Conservation (phyloP, 2,113 vertebrate genomes). For the Chaetops frenatus region DNA sequence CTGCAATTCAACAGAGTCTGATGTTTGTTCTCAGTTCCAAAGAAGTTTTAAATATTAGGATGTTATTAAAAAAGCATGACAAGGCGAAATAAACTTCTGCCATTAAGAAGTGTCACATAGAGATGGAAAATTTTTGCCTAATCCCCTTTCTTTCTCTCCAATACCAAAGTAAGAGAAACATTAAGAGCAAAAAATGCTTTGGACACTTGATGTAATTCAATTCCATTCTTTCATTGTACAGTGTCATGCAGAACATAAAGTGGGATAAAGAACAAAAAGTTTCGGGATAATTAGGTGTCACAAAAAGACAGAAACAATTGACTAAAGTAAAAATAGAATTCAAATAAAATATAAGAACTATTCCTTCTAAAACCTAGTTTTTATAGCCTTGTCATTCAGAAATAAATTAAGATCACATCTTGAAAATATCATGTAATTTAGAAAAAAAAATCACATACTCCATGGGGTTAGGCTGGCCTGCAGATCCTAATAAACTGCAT, state of each 20-base stretch:
- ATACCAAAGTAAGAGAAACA: background rate
- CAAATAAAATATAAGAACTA: background rate
- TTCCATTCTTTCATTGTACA: background rate
- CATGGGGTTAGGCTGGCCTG: background rate
- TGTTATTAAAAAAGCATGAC: background rate
- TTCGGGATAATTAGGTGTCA: background rate
- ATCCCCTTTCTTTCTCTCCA: background rate
- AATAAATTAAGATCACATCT: background rate
- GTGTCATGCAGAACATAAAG: background rate
- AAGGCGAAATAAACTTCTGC: background rate
- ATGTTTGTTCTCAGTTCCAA: background rate
- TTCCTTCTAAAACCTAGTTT: background rate
- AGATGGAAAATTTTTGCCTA: background rate
- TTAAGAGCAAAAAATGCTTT: background rate
- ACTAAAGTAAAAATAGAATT: background rate
- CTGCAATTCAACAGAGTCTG: background rate
- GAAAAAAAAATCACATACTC: background rate
- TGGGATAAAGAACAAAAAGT: background rate
- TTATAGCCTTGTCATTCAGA: background rate
- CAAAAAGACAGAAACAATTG: background rate
- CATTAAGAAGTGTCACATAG: background rate
- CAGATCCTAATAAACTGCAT: background rate
- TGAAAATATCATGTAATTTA: background rate
- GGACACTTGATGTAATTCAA: background rate
- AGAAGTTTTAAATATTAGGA: background rate